Percentiles rank a stretch among this genome's conserved stretches.
Evolutionary conservation across 2,888 invertebrate genomes (phyloP).

Genomic region (Noctua janthe): DNA sequence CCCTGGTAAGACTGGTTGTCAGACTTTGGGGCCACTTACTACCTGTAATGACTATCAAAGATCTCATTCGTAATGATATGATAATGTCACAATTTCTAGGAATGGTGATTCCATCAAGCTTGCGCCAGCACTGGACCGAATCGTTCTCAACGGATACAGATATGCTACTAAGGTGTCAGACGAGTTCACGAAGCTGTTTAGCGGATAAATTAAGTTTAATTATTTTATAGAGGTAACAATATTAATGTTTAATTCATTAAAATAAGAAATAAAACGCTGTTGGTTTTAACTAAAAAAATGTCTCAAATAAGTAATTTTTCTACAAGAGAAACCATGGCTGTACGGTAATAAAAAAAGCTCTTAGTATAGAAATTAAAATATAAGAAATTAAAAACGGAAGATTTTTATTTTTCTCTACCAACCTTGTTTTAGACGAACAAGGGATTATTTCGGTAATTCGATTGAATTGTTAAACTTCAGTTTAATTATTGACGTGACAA

Average conservation of each 20-base stretch:
- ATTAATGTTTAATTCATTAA: background rate
- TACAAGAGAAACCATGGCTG: background rate
- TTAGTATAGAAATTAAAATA: background rate
- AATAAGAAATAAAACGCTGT: background rate
- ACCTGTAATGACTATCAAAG: background rate
- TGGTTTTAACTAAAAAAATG: background rate
- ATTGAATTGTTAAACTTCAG: background rate
- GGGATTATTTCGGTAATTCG: background rate
- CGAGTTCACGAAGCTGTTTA: conserved; percentile 74
- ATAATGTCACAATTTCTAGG: conserved; percentile 35
- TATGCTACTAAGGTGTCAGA: conserved; percentile 77
- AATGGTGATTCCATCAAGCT: conserved; percentile 68
- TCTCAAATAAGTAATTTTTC: background rate
- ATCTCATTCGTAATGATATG: background rate
- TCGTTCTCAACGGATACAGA: conserved; percentile 73
- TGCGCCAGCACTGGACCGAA: conserved; percentile 71
- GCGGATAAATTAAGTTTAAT: conserved; percentile 50
- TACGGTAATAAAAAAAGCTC: background rate
- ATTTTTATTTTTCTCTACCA: background rate
- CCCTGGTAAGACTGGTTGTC: background rate
- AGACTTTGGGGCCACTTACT: background rate
- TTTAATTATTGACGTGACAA: background rate
- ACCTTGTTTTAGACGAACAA: background rate
- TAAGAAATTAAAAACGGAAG: background rate
- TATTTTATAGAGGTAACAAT: background rate